These are phyloP conservation scores for Drosophila mayaguana DNA, from an alignment of 2,888 invertebrate species.

Conservation along the genomic window DNA sequence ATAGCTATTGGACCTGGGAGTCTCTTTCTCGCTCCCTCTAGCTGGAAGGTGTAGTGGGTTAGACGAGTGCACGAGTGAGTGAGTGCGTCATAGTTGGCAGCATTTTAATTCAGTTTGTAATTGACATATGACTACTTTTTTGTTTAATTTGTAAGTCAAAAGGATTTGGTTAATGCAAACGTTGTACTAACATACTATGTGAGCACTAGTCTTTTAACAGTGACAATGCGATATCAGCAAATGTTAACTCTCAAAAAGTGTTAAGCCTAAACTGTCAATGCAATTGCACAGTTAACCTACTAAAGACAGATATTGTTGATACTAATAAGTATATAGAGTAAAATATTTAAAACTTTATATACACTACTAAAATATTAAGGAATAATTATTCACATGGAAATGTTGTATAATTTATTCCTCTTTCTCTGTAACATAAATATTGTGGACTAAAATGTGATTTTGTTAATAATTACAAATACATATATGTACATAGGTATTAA, in stretches of 20 bases:
- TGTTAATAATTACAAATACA: no score
- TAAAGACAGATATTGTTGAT: no score
- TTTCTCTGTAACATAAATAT: no score
- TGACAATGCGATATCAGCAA: not conserved
- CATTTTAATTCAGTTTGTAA: conserved; percentile 29
- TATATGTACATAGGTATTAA: not conserved
- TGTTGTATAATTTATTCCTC: no score
- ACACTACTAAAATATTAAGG: no score
- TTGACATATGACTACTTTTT: conserved; percentile 26
- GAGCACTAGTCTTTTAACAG: not conserved
- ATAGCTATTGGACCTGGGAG: conserved; percentile 39
- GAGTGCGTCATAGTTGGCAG: conserved; percentile 47
- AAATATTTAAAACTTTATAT: no score
- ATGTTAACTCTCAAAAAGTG: not conserved
- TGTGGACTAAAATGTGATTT: no score
- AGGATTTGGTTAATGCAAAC: not conserved
- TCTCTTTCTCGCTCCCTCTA: conserved; percentile 32
- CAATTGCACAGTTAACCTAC: not conserved
- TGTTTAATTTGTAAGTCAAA: not conserved
- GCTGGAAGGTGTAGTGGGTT: conserved; percentile 48
- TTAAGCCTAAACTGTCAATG: not conserved
- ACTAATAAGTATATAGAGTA: no score
- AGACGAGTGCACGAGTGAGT: conserved; percentile 29
- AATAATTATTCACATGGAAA: no score
- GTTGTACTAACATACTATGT: no score